phyloP scores from a whole-genome alignment of 2,888 invertebrate genomes.

The Tachina lurida region DNA sequence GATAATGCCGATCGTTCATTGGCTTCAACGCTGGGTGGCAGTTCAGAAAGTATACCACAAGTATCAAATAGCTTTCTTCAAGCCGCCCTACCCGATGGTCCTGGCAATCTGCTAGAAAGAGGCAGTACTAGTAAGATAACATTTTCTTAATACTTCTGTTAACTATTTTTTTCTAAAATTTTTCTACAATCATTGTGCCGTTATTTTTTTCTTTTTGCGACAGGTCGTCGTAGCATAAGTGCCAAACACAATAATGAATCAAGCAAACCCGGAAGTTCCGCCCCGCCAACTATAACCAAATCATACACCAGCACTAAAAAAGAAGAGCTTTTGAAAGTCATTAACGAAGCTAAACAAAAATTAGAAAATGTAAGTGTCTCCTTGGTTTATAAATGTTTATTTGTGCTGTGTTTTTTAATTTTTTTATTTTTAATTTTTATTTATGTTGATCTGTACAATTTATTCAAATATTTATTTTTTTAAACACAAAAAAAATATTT shows the following conservation, averaged over 20 bases:
- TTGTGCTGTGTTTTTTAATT: not conserved
- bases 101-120: conserved; percentile 80
- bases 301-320: conserved; percentile 83
- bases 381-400: not conserved
- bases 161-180: not conserved
- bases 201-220: not conserved
- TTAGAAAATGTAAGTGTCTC: conserved; percentile 91
- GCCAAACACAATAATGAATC: conserved; percentile 84
- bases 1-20: conserved; percentile 89
- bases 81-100: conserved; percentile 82
- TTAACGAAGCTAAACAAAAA: conserved; percentile 92
- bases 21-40: conserved; percentile 88
- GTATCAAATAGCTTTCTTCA: conserved; percentile 81
- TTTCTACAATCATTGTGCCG: too few species aligned
- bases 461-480: conserved; percentile 73
- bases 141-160: not conserved
- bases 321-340: conserved; percentile 91
- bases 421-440: conserved; percentile 42
- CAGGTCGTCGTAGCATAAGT: conserved; percentile 86
- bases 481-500: conserved; percentile 69
- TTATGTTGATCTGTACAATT: conserved; percentile 73
- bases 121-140: conserved; percentile 79
- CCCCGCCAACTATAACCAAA: conserved; percentile 82
- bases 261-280: conserved; percentile 76
- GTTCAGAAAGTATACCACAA: conserved; percentile 86